Base-by-base conservation (phyloP, 2,113 vertebrate species). In the Verasper variegatus region DNA sequence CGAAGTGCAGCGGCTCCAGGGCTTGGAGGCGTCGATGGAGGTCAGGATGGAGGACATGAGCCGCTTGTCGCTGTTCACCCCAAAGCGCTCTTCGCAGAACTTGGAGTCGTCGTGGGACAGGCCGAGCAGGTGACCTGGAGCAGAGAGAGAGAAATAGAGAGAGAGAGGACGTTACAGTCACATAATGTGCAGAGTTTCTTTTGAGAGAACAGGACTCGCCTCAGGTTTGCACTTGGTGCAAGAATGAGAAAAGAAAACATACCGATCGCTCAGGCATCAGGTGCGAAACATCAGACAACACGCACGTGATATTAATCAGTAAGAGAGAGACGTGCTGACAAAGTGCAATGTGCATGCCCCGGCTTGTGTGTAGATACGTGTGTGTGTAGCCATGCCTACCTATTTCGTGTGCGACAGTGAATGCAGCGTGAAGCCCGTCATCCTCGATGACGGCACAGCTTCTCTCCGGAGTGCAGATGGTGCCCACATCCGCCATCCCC, bases 391-490 rank as follows among this genome's bases (percentile, higher is more conserved):
- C 24, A 8, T 62, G 49, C 91, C 83, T 77, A 99, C 98, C 98
- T 71, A 99, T 98, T 95, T 99, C 98, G 54, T 99, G 98, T 67
- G 98, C 97, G 73, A 99, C 97, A 0, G 98, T 99, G 86, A 99
- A 99, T 5, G 98, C 97, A 0, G 98, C 97, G 49, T 99, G 97
- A 71, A 99, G 97, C 24, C 98, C 98, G 74, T 99, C 98, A 52
- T 99, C 98, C 89, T 99, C 98, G 82, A 99, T 98, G 92, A 99
- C 96, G 0, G 98, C 98, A 71, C 98, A 99, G 97, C 98, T 99
- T 91, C 98, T 95, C 94, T 98, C 97, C 0, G 97, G 96, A 69
- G 97, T 96, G 92, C 98, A 99, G 94, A 99, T 96, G 90, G 98
- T 99, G 80, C 98, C 97, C 70, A 99, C 98, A 87, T 99, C 98